phyloP scores from a whole-genome alignment of 1,140 invertebrate species.

The Trichonephila inaurata region DNA sequence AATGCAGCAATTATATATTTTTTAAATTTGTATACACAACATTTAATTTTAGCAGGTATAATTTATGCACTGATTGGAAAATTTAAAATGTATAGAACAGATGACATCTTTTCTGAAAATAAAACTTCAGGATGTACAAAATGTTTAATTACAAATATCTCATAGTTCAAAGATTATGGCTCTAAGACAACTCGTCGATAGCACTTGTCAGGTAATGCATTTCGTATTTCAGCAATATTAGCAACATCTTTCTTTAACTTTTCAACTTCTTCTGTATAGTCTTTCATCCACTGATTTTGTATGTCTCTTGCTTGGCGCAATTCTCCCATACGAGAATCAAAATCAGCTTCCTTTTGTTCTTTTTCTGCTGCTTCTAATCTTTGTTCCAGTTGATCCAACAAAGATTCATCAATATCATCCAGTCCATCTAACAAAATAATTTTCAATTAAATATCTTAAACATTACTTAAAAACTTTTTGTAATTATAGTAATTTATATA shows the following conservation, averaged over 20 bases:
- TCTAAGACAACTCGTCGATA: constrained; percentile 85
- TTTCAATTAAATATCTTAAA: neutral
- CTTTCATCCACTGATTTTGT: constrained; percentile 89
- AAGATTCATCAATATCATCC: constrained; percentile 83
- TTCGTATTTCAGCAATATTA: constrained; percentile 92
- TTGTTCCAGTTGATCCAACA: constrained; percentile 87
- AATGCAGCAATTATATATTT: too few relatives aligned
- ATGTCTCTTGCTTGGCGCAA: constrained; percentile 86
- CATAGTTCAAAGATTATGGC: constrained; percentile 77
- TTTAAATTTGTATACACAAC: too few relatives aligned
- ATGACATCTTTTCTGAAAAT: constrained; percentile 12
- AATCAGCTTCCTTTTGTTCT: constrained; percentile 86
- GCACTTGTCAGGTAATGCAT: constrained; percentile 90
- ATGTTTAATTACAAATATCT: neutral
- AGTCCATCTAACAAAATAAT: constrained; percentile 60
- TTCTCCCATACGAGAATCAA: constrained; percentile 88
- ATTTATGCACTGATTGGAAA: neutral
- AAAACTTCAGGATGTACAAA: neutral
- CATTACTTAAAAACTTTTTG: too few relatives aligned
- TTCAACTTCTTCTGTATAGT: constrained; percentile 90
- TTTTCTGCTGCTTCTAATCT: constrained; percentile 88
- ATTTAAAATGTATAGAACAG: neutral
- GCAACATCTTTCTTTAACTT: constrained; percentile 89
- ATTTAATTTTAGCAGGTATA: too few relatives aligned
- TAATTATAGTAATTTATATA: too few relatives aligned